Percentiles rank a stretch among this genome's conserved stretches.
These are phyloP conservation scores for Hydropsyche betteni DNA, from an alignment of 2,888 invertebrate genomes.

Conservation along the genomic window DNA sequence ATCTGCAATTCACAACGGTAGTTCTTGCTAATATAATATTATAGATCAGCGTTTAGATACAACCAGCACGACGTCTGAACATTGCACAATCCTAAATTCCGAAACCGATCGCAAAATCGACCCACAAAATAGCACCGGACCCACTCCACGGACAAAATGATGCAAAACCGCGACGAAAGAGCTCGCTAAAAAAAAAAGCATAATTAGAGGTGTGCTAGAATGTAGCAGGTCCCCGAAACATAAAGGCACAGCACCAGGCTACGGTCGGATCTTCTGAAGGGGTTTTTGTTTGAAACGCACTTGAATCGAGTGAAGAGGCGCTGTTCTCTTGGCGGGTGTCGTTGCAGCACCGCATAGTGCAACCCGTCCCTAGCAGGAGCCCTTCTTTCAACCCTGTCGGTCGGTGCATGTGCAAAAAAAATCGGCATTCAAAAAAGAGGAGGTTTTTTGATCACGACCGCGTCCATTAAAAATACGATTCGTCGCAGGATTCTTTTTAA, in stretches of 20 bases:
- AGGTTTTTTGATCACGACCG: neutral
- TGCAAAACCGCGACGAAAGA: neutral
- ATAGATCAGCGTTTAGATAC: too few relatives aligned
- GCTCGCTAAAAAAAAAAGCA: neutral
- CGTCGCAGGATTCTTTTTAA: neutral
- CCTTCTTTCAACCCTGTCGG: neutral
- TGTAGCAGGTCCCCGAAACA: neutral
- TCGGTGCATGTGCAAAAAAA: too few relatives aligned
- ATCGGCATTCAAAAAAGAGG: neutral
- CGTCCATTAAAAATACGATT: neutral
- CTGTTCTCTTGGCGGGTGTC: conserved; percentile 30
- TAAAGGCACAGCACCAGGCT: neutral
- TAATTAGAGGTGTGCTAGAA: conserved; percentile 4
- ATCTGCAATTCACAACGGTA: too few relatives aligned
- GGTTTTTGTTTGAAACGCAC: conserved; percentile 45
- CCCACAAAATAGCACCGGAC: too few relatives aligned
- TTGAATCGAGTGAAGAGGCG: conserved; percentile 39
- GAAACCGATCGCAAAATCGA: too few relatives aligned
- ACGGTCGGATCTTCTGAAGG: conserved; percentile 32
- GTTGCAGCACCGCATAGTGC: conserved; percentile 9
- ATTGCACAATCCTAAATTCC: too few relatives aligned
- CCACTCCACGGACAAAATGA: too few relatives aligned
- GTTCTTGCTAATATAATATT: too few relatives aligned
- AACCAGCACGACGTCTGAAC: too few relatives aligned
- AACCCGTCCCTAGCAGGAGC: neutral